These are phyloP conservation scores for Heliconius aoede DNA, from an alignment of 2,888 invertebrate genomes.

Conservation along the genomic window DNA sequence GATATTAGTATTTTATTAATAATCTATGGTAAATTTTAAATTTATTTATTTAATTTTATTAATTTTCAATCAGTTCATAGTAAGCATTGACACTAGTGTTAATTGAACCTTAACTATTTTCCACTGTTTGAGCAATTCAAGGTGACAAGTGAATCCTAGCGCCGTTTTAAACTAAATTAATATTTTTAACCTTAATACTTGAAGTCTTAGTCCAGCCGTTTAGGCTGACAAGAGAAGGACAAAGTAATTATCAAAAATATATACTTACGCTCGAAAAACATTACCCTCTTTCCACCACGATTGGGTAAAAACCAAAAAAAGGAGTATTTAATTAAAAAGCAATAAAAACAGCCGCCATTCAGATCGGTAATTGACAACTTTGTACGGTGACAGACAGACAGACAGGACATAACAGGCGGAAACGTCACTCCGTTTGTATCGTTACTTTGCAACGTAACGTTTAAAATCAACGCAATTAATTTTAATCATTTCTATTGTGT, in stretches of 20 bases:
- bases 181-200: too few species aligned
- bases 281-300: not conserved
- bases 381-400: constrained; percentile 39
- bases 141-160: too few species aligned
- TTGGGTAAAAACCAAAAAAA: constrained; percentile 7
- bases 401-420: constrained; percentile 31
- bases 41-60: too few species aligned
- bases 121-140: too few species aligned
- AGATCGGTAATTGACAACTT: constrained; percentile 38
- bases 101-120: too few species aligned
- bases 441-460: constrained; percentile 19
- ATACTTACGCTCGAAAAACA: not conserved
- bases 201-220: too few species aligned
- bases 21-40: too few species aligned
- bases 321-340: constrained; percentile 22
- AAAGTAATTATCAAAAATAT: not conserved
- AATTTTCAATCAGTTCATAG: too few species aligned
- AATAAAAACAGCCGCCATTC: constrained; percentile 25
- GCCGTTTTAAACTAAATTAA: too few species aligned
- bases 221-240: too few species aligned
- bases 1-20: too few species aligned
- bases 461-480: constrained; percentile 38
- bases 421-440: constrained; percentile 32
- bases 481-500: constrained; percentile 28
- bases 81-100: too few species aligned